These are phyloP conservation scores for Lasioglossum pauxillum DNA, from an alignment of 2,888 invertebrate genomes.

Conservation along the genomic window DNA sequence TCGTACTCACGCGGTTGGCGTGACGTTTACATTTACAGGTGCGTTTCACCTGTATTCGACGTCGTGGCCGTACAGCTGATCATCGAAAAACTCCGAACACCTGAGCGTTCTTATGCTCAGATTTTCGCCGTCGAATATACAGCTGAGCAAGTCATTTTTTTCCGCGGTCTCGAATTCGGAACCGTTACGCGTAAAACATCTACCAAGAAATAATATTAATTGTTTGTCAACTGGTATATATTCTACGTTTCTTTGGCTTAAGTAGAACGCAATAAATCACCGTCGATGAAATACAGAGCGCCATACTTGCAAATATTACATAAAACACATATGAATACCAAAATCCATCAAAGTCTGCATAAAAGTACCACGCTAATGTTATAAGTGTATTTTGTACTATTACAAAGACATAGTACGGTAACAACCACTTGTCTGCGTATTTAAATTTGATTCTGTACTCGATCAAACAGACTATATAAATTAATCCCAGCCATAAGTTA, in stretches of 20 bases:
- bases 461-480: conserved; percentile 91
- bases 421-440: conserved; percentile 89
- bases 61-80: too few species aligned
- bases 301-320: conserved; percentile 86
- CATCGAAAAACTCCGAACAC: too few species aligned
- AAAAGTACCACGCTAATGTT: conserved; percentile 89
- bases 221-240: conserved; percentile 73
- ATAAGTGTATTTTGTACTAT: conserved; percentile 89
- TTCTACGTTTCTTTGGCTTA: conserved; percentile 80
- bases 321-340: conserved; percentile 90
- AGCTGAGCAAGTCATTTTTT: too few species aligned
- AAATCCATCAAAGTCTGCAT: conserved; percentile 87
- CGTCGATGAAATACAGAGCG: conserved; percentile 78
- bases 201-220: conserved; percentile 44
- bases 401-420: conserved; percentile 88
- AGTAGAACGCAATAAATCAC: conserved; percentile 77
- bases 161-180: too few species aligned
- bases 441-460: conserved; percentile 93
- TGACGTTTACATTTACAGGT: too few species aligned
- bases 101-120: too few species aligned
- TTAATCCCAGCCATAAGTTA: conserved; percentile 88
- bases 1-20: too few species aligned
- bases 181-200: too few species aligned
- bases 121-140: too few species aligned
- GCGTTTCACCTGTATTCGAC: too few species aligned